A percentile compares a stretch with the other conserved stretches of the same genome.
Evolutionary conservation across 2,888 invertebrate species (phyloP).

Genomic region (Drosophila tanythrix): DNA sequence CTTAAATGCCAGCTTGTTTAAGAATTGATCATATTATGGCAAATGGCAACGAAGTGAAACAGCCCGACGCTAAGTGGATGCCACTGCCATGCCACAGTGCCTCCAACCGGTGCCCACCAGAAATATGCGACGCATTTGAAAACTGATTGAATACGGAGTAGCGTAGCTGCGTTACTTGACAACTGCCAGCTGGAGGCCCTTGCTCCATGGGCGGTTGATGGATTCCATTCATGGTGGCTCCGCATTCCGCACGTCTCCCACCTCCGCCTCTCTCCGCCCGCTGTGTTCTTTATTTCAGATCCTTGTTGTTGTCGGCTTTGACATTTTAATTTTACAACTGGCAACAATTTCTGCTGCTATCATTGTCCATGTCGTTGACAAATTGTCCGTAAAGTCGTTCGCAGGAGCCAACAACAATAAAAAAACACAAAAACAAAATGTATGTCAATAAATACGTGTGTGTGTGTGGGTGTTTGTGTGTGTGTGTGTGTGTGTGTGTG

Average conservation of each 20-base stretch:
- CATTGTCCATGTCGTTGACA: conserved; percentile 69
- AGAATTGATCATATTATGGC: conserved; percentile 18
- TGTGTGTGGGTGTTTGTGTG: not conserved
- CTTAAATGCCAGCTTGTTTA: conserved; percentile 7
- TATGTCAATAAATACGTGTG: conserved; percentile 58
- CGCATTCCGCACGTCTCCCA: not conserved
- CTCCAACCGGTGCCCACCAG: not conserved
- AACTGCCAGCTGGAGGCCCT: conserved; percentile 63
- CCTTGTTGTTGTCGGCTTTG: conserved; percentile 49
- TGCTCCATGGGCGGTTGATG: conserved; percentile 77
- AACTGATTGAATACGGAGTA: conserved; percentile 62
- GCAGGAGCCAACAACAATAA: conserved; percentile 5
- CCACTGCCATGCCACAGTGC: not conserved
- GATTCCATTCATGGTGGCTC: conserved; percentile 64
- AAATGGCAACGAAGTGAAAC: conserved; percentile 12
- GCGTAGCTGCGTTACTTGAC: conserved; percentile 38
- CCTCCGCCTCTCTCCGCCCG: not conserved
- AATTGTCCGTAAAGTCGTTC: conserved; percentile 59
- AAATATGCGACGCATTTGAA: conserved; percentile 35
- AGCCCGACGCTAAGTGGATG: conserved; percentile 18
- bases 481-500: not conserved
- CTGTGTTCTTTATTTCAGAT: not conserved
- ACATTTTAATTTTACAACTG: conserved; percentile 73
- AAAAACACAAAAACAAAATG: conserved; percentile 29
- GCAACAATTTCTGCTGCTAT: conserved; percentile 62